Conservation (phyloP, 2,797 vertebrate species). For the Sebastes umbrosus region DNA sequence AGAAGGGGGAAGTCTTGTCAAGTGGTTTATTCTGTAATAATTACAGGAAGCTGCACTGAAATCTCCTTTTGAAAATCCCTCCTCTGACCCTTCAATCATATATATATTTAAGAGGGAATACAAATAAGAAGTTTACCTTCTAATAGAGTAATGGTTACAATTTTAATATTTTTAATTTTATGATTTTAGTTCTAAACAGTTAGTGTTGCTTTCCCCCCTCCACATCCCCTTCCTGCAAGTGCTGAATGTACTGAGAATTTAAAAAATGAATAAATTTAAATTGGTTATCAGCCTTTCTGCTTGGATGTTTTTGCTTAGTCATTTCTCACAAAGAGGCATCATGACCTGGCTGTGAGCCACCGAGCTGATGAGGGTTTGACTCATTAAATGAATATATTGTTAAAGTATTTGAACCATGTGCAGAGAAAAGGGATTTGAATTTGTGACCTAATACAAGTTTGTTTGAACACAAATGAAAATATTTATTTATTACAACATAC, state of each 20-base stretch:
- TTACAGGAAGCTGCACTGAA: slow-evolving; percentile 30
- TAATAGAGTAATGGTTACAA: slow-evolving; percentile 63
- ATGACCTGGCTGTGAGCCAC: not conserved
- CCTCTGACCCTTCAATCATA: slow-evolving; percentile 46
- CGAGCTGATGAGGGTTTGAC: not conserved
- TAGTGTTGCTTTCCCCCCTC: slow-evolving; percentile 55
- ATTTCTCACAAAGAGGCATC: not conserved
- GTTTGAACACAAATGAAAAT: slow-evolving; percentile 65
- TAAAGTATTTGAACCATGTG: not conserved
- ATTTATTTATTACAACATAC: slow-evolving; percentile 84
- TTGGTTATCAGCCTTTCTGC: slow-evolving; percentile 51
- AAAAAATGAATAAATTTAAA: slow-evolving; percentile 77
- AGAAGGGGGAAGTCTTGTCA: not conserved
- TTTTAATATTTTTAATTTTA: slow-evolving; percentile 80
- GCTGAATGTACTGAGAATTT: slow-evolving; percentile 83
- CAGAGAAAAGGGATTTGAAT: not conserved
- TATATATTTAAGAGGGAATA: slow-evolving; percentile 55
- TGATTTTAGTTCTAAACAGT: slow-evolving; percentile 71
- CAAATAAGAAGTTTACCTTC: slow-evolving; percentile 53
- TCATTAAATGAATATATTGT: too few species aligned
- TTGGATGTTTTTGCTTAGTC: not conserved
- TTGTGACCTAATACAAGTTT: not conserved
- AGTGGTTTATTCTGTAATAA: slow-evolving; percentile 17
- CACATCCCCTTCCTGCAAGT: slow-evolving; percentile 69
- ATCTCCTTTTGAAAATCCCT: slow-evolving; percentile 24